Evolutionary conservation across 2,113 vertebrate species (phyloP), one percentile per base, ranked within the genome.

Genomic region (Pteronura brasiliensis): DNA sequence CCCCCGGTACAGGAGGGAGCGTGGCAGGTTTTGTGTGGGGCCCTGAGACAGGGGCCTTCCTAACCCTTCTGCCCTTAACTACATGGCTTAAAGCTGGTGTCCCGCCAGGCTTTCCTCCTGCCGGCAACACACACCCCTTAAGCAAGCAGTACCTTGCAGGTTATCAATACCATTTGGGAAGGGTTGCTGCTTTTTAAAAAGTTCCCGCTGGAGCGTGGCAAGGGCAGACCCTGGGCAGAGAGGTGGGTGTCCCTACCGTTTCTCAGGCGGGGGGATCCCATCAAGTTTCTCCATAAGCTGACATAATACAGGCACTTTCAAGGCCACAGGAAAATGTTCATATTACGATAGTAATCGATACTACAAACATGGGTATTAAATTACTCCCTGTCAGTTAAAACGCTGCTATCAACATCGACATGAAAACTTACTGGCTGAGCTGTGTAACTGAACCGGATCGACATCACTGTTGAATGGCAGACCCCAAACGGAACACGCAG

Each of bases 71-170:
- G 47, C 9, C 21, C 1, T 2, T 11, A 42, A 42, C 82, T 4
- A 4, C 5, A 0, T 0, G 25, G 31, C 31, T 3, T 0, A 4
- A 67, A 23, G n/a, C 34, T 23, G 61, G 59, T n/a, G 4, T 49
- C 74, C 42, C 3, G 1, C 44, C 25, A 34, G 34, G 49, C 27
- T 63, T 0, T 9, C 52, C 67, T 6, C 21, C 47, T 27, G 36
- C 29, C 49, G 14, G 31, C 79, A 44, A 10, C 4, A 0, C 63
- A 52, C 3, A 17, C 20, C 8, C 0, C 27, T 8, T 1, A 59
- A 59, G 47, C 6, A 3, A 55, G 61, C 5, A 0, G 25, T 5
- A 1, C 17, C 63, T 12, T 18, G 49, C 36, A 4, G 47, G 36
- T 25, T 20, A 39, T 0, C n/a, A 13, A 69, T 7, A 21, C 49